Evolutionary conservation across 2,888 invertebrate genomes (phyloP), one percentile per base, ranked within the genome.

Genomic region (Idaea biselata): DNA sequence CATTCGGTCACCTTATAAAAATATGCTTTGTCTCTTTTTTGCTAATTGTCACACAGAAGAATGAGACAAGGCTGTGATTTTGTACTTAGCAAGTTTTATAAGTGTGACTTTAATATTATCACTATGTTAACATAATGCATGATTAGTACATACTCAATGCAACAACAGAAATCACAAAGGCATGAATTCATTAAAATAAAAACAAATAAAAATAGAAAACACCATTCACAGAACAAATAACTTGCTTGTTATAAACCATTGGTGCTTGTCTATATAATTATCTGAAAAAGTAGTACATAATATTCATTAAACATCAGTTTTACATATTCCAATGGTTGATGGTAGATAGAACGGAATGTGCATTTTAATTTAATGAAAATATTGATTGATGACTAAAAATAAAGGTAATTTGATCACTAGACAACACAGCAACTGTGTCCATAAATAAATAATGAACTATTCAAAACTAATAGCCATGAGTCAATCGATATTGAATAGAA

Each of bases 201-300:
- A 16, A 65, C 60, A 61, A 61, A 53, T 56, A 57, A 31, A 18
- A 18, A 60, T 55, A 18, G 58, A 32, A 59, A 33, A 55, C 58
- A 6, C 18, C 55, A 55, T 16, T 55, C 55, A 18, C 54, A 58
- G 54, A 56, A 55, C 6, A 61, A 32, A 31, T 58, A 56, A 70
- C 72, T 72, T 72, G 72, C 72, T 72, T 72, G 67, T 63, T 61
- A 59, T 63, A 70, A 61, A 72, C 70, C 72, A 72, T 72, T 62
- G 66, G 33, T 18, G 62, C 57, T 57, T n/a, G 55, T 55, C 32
- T 56, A 31, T 32, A 59, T 58, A 53, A 17, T 55, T 55, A 55
- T 72, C 72, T 72, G 72, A 67, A 72, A 72, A 16, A 68, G 62
- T 65, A 61, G 16, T 44, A 44, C 8, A 44, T 44, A 8, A 44